A percentile compares a stretch with the other conserved stretches of the same genome.
Evolutionary conservation across 2,888 invertebrate species (phyloP).

Genomic region (Agriotes lineatus): DNA sequence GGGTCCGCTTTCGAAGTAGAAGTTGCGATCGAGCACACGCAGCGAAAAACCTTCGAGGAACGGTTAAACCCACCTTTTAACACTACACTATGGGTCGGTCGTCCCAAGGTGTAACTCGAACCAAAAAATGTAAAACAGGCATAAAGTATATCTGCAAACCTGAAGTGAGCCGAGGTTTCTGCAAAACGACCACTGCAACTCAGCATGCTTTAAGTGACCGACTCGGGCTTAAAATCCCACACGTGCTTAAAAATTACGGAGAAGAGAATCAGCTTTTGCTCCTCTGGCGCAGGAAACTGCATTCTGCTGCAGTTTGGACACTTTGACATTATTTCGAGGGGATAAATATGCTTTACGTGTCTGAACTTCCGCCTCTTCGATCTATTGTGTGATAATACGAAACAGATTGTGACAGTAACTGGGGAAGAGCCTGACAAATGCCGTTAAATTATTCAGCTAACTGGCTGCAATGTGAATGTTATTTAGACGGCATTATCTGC

Average conservation of each 20-base stretch:
- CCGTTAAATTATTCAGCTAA: too few relatives aligned
- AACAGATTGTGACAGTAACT: too few relatives aligned
- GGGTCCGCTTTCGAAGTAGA: too few relatives aligned
- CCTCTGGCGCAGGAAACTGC: background rate
- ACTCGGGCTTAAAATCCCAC: slow-evolving; percentile 36
- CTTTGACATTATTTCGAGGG: background rate
- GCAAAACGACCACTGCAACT: slow-evolving; percentile 40
- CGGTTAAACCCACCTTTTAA: slow-evolving; percentile 11
- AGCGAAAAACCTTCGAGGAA: slow-evolving; percentile 8
- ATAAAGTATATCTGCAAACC: slow-evolving; percentile 41
- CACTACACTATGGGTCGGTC: slow-evolving; percentile 39
- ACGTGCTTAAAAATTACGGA: slow-evolving; percentile 41
- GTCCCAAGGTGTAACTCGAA: slow-evolving; percentile 40
- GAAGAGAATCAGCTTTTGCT: background rate
- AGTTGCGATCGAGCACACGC: background rate
- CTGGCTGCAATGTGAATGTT: background rate
- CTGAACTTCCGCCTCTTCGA: too few relatives aligned
- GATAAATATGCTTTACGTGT: background rate
- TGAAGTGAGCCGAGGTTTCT: slow-evolving; percentile 36
- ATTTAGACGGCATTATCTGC: background rate
- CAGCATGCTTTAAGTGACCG: slow-evolving; percentile 28
- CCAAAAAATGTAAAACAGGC: slow-evolving; percentile 45
- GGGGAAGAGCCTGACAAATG: too few relatives aligned
- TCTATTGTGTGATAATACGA: too few relatives aligned
- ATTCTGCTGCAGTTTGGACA: slow-evolving; percentile 8